A percentile compares a stretch with the other conserved stretches of the same genome.
phyloP scores from a whole-genome alignment of 1,140 invertebrate species.

The Formica exsecta region DNA sequence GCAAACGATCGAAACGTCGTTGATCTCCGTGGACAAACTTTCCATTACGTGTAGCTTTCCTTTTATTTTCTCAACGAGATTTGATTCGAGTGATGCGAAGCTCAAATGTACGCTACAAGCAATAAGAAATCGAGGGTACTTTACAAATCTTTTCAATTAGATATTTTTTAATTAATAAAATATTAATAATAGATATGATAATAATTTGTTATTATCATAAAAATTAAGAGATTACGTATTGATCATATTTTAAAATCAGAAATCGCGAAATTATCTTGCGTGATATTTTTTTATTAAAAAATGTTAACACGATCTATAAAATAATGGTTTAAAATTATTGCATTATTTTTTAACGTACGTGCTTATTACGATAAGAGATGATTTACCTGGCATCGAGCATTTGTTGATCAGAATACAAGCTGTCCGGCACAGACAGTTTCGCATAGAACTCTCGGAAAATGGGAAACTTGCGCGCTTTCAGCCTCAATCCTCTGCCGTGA shows the following conservation, averaged over 20 bases:
- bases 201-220: neutral
- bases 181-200: neutral
- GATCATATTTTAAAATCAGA: neutral
- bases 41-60: constrained; percentile 17
- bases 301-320: too few relatives aligned
- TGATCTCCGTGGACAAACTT: constrained; percentile 30
- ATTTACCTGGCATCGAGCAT: neutral
- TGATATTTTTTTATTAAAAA: neutral
- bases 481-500: constrained; percentile 77
- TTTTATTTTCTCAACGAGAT: constrained; percentile 25
- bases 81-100: constrained; percentile 6
- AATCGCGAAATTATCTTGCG: neutral
- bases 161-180: neutral
- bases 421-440: constrained; percentile 69
- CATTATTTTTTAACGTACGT: neutral
- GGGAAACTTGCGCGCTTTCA: constrained; percentile 69
- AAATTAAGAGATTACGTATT: neutral
- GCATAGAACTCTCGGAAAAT: constrained; percentile 76
- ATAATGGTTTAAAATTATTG: neutral
- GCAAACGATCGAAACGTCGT: constrained; percentile 76
- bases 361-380: neutral
- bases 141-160: neutral
- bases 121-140: neutral
- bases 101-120: constrained; percentile 51
- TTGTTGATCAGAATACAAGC: neutral